Conservation (phyloP, 2,797 vertebrate species). For the Gobionotothen gibberifrons region DNA sequence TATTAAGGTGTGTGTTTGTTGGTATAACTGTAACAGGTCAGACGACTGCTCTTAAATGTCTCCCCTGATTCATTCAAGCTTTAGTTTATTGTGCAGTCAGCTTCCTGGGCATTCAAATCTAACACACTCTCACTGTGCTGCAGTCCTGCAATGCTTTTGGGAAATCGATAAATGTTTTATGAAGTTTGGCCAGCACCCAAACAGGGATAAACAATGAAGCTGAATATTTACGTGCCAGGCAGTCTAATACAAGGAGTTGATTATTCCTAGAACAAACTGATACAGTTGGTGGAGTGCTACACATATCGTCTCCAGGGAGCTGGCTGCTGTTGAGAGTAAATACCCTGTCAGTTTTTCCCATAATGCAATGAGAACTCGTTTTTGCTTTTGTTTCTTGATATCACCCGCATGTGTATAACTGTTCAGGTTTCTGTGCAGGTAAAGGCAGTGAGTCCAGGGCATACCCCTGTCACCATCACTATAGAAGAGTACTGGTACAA, state of each 20-base stretch:
- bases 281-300: slow-evolving; percentile 11
- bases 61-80: slow-evolving; percentile 28
- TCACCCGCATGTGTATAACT: neutral
- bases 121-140: slow-evolving; percentile 16
- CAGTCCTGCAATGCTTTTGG: slow-evolving; percentile 12
- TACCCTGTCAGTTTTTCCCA: neutral
- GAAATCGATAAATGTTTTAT: slow-evolving; percentile 45
- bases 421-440: slow-evolving; percentile 61
- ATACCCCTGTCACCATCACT: slow-evolving; percentile 72
- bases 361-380: neutral
- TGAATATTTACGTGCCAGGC: slow-evolving; percentile 16
- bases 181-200: slow-evolving; percentile 26
- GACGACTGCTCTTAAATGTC: slow-evolving; percentile 40
- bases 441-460: slow-evolving; percentile 59
- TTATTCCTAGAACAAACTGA: slow-evolving; percentile 3
- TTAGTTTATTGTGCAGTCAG: slow-evolving; percentile 47
- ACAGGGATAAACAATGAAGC: slow-evolving; percentile 17
- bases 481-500: slow-evolving; percentile 55
- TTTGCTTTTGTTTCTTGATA: neutral
- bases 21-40: slow-evolving; percentile 30
- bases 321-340: neutral
- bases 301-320: neutral
- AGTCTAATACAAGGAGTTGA: neutral
- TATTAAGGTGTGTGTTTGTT: slow-evolving; percentile 33
- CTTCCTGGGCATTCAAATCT: slow-evolving; percentile 28